Conservation (phyloP, 1,140 invertebrate species). For the Elysia chlorotica region DNA sequence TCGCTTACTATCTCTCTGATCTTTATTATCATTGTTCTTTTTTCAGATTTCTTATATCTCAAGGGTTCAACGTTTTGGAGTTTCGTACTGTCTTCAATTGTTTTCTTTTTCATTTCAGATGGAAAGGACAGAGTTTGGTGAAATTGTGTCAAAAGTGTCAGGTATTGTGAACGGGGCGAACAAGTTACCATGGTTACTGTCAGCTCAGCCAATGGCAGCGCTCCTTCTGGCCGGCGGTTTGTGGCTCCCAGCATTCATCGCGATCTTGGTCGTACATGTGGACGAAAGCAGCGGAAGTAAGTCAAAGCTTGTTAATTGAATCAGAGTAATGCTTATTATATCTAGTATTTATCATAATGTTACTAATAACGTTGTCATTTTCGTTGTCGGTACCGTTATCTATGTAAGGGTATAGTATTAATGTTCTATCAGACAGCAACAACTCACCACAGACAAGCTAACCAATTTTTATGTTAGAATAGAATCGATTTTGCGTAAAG, state of each 20-base stretch:
- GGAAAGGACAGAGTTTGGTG: constrained; percentile 24
- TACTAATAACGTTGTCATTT: neutral
- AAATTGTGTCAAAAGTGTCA: constrained; percentile 27
- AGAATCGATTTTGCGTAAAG: no score
- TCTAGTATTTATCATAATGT: neutral
- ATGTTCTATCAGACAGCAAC: no score
- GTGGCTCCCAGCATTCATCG: constrained; percentile 26
- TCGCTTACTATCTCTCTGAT: no score
- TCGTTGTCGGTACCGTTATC: neutral
- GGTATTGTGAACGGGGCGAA: constrained; percentile 22
- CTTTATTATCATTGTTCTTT: no score
- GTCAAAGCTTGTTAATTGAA: neutral
- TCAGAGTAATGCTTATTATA: neutral
- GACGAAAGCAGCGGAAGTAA: constrained; percentile 30
- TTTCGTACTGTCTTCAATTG: no score
- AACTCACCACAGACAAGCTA: no score
- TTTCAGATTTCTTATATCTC: no score
- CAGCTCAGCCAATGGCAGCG: constrained; percentile 20
- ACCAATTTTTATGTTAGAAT: no score
- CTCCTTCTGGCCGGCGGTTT: constrained; percentile 19
- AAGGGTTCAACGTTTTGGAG: no score
- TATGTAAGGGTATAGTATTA: no score
- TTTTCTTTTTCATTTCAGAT: constrained; percentile 7
- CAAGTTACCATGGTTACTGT: constrained; percentile 30
- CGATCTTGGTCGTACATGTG: constrained; percentile 22